Percentiles rank a stretch among this genome's conserved stretches.
These are phyloP conservation scores for Petrocephalus schoutedeni DNA, from an alignment of 2,797 vertebrate genomes.

Conservation along the genomic window DNA sequence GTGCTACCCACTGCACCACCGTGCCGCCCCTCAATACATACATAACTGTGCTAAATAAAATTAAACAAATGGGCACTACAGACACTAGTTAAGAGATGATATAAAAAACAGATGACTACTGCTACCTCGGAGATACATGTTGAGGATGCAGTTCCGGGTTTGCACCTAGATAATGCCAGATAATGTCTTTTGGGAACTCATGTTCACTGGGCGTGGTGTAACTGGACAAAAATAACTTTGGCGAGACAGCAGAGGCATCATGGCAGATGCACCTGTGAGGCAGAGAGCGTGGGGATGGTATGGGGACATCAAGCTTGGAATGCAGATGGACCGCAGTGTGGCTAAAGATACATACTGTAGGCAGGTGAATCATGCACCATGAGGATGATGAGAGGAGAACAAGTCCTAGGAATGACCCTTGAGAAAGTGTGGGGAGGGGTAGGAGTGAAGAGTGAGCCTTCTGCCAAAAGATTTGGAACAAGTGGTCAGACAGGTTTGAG, in stretches of 20 bases:
- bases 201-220: neutral
- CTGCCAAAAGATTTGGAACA: neutral
- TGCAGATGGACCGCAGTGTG: neutral
- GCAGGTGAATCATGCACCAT: neutral
- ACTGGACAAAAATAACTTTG: neutral
- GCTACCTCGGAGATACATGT: neutral
- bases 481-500: neutral
- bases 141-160: neutral
- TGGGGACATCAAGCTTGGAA: neutral
- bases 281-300: neutral
- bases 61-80: neutral
- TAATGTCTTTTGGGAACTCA: neutral
- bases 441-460: neutral
- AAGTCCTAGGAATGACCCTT: neutral
- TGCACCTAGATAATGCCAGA: neutral
- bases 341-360: neutral
- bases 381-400: neutral
- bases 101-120: neutral
- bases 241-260: neutral
- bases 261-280: neutral
- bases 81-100: neutral
- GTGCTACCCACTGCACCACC: too few species aligned
- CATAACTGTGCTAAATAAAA: neutral
- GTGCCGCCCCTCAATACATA: too few species aligned
- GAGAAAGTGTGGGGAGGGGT: neutral